Conservation (phyloP, 2,888 invertebrate genomes). For the Platynereis dumerilii region DNA sequence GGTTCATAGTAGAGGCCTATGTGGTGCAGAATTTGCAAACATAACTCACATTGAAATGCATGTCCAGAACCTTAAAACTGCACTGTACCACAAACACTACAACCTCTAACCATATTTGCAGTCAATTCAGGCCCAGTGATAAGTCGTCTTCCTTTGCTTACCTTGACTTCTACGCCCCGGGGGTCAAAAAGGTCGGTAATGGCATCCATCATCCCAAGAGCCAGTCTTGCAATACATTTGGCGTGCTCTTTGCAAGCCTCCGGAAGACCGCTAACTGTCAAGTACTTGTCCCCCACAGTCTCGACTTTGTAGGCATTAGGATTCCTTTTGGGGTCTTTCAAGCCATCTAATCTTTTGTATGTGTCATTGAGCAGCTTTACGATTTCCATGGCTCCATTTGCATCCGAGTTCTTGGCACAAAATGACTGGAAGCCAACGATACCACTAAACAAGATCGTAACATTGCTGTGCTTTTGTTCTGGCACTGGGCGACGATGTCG, state of each 20-base stretch:
- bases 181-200: constrained; percentile 84
- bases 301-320: constrained; percentile 97
- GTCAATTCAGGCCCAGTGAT: too few relatives aligned
- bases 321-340: constrained; percentile 90
- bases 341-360: constrained; percentile 91
- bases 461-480: constrained; percentile 79
- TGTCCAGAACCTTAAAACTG: too few relatives aligned
- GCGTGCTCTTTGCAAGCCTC: constrained; percentile 26
- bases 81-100: neutral
- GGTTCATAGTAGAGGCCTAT: too few relatives aligned
- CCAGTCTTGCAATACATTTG: constrained; percentile 66
- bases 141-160: too few relatives aligned
- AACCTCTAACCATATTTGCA: too few relatives aligned
- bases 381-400: constrained; percentile 93
- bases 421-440: constrained; percentile 89
- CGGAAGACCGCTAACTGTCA: constrained; percentile 76
- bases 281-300: constrained; percentile 96
- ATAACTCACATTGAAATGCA: too few relatives aligned
- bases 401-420: constrained; percentile 88
- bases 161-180: constrained; percentile 81
- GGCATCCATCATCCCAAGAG: constrained; percentile 94
- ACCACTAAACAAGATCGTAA: constrained; percentile 92
- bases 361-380: constrained; percentile 91
- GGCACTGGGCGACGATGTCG: constrained; percentile 90
- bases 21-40: too few relatives aligned